phyloP scores from a whole-genome alignment of 2,888 invertebrate genomes.

The Stictocephala bisonia region DNA sequence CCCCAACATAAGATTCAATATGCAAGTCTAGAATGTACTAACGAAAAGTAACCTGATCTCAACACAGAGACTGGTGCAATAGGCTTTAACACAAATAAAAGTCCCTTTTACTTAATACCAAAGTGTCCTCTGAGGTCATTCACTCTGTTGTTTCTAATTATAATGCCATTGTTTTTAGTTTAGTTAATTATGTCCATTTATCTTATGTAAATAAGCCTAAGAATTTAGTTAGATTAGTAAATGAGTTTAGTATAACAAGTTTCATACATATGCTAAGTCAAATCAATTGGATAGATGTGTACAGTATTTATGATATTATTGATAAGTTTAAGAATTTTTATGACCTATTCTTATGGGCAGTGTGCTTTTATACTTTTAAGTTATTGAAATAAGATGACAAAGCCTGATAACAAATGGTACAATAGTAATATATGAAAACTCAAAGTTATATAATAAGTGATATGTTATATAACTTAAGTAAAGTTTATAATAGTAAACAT shows the following conservation, averaged over 20 bases:
- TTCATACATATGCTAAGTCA: not conserved
- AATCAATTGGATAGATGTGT: slow-evolving; percentile 7
- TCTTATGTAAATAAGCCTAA: not conserved
- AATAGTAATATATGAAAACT: not conserved
- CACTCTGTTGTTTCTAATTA: slow-evolving; percentile 5
- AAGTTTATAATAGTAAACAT: not conserved
- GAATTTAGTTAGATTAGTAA: not conserved
- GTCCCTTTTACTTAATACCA: not conserved
- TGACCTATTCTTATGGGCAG: not conserved
- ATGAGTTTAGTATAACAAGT: not conserved
- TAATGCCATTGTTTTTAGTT: slow-evolving; percentile 6
- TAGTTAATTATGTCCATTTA: not conserved
- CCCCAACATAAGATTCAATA: too few species aligned
- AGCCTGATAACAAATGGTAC: not conserved
- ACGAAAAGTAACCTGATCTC: too few species aligned
- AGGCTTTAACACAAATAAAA: too few species aligned
- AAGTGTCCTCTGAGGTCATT: not conserved
- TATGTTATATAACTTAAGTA: slow-evolving; percentile 5
- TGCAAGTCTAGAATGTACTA: too few species aligned
- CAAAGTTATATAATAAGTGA: not conserved
- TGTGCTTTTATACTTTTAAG: not conserved
- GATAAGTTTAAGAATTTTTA: not conserved
- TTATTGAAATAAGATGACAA: not conserved
- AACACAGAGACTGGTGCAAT: too few species aligned
- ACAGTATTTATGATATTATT: not conserved